A percentile compares a stretch with the other conserved stretches of the same genome.
Conservation (phyloP, 2,888 invertebrate species). For the Nomada fabriciana region DNA sequence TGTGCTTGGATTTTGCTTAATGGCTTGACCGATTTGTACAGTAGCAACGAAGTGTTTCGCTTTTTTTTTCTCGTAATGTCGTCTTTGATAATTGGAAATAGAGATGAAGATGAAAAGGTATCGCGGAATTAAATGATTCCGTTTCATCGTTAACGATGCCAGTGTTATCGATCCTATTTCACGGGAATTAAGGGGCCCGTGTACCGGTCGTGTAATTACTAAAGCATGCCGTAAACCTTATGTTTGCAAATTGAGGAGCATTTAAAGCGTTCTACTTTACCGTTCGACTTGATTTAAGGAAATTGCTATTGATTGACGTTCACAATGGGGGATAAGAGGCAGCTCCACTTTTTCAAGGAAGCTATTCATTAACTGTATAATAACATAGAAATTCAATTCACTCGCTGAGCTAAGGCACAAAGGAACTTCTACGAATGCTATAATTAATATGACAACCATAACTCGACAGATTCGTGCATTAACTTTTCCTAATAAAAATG, state of each 20-base stretch:
- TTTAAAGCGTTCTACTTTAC: slow-evolving; percentile 50
- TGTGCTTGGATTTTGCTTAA: neutral
- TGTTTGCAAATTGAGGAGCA: slow-evolving; percentile 53
- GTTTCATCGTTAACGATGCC: neutral
- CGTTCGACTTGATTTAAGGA: slow-evolving; percentile 50
- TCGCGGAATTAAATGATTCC: neutral
- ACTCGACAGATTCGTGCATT: neutral
- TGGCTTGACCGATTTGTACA: neutral
- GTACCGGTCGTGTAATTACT: slow-evolving; percentile 17
- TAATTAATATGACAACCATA: neutral
- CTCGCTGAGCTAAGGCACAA: slow-evolving; percentile 10
- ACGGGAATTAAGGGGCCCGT: slow-evolving; percentile 4
- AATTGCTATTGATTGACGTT: slow-evolving; percentile 55
- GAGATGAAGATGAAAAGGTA: neutral
- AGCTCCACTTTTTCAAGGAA: slow-evolving; percentile 47
- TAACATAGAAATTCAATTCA: slow-evolving; percentile 5
- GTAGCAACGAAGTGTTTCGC: neutral
- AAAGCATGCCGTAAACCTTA: slow-evolving; percentile 27
- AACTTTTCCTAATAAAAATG: neutral
- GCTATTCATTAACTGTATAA: slow-evolving; percentile 47
- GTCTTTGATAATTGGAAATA: neutral
- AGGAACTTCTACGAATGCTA: neutral
- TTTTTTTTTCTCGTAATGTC: neutral
- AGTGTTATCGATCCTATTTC: neutral
- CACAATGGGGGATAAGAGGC: slow-evolving; percentile 31